Percentiles rank a stretch among this genome's conserved stretches.
Evolutionary conservation across 1,140 invertebrate genomes (phyloP).

Genomic region (Drosophila littoralis): DNA sequence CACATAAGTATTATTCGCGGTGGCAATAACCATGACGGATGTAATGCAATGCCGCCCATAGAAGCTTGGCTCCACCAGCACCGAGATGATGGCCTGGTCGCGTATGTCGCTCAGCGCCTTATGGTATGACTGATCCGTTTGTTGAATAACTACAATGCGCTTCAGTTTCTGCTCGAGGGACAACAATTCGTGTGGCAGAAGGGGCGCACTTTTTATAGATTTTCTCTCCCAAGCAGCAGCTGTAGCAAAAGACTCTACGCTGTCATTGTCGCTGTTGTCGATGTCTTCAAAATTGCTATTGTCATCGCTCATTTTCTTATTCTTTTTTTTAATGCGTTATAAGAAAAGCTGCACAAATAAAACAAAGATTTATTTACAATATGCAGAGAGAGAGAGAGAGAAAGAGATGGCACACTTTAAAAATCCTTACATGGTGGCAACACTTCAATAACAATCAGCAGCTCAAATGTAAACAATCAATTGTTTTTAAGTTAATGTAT

Average conservation of each 20-base stretch:
- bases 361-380: not conserved
- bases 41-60: conserved; percentile 52
- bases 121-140: conserved; percentile 50
- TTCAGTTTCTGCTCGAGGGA: conserved; percentile 35
- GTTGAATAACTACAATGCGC: conserved; percentile 40
- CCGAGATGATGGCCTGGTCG: conserved; percentile 44
- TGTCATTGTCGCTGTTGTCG: conserved; percentile 10
- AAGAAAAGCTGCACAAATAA: not conserved
- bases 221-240: not conserved
- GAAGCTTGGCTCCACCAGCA: conserved; percentile 59
- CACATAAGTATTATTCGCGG: conserved; percentile 46
- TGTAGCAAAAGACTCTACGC: conserved; percentile 14
- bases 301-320: not conserved
- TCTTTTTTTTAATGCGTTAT: not conserved
- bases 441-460: not conserved
- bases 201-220: not conserved
- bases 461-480: conserved; percentile 1
- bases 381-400: too few relatives aligned
- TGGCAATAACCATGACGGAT: conserved; percentile 52
- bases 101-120: conserved; percentile 44
- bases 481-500: not conserved
- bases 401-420: not conserved
- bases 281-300: not conserved
- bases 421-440: not conserved
- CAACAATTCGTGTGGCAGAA: conserved; percentile 28